Percentiles rank a stretch among this genome's conserved stretches.
Conservation (phyloP, 2,797 vertebrate genomes). For the Microctenopoma stevenorrisi region DNA sequence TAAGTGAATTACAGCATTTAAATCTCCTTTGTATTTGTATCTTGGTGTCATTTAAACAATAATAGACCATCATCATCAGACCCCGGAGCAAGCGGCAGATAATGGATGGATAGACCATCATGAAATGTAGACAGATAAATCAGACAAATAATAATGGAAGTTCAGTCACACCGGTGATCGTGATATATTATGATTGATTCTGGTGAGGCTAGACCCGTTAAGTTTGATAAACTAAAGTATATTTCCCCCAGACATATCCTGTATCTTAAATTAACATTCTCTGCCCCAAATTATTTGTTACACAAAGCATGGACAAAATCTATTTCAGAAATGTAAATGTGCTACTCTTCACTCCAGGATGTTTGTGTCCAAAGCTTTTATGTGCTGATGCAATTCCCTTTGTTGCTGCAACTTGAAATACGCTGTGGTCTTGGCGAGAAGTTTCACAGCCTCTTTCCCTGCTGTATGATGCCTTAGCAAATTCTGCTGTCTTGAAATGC, state of each 20-base stretch:
- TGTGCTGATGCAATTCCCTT: constrained; percentile 32
- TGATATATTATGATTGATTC: constrained; percentile 68
- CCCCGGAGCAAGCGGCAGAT: background rate
- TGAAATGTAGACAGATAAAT: constrained; percentile 15
- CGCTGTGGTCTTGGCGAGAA: constrained; percentile 58
- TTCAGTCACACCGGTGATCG: constrained; percentile 59
- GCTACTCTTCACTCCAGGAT: constrained; percentile 31
- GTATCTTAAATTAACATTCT: constrained; percentile 59
- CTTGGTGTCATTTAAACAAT: constrained; percentile 16
- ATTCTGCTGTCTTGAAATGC: constrained; percentile 42
- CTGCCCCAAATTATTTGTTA: constrained; percentile 53
- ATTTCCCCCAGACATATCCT: constrained; percentile 37
- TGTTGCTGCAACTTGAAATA: constrained; percentile 53
- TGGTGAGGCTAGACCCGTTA: constrained; percentile 40
- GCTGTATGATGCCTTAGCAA: constrained; percentile 44
- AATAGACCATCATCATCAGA: too few relatives aligned
- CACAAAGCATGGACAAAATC: constrained; percentile 46
- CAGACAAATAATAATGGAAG: constrained; percentile 46
- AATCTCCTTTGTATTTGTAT: constrained; percentile 4
- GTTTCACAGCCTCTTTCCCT: constrained; percentile 42
- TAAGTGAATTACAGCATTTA: constrained; percentile 18
- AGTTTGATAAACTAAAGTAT: constrained; percentile 32
- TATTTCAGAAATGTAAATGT: constrained; percentile 32
- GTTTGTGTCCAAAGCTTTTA: constrained; percentile 42
- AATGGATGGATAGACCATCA: constrained; percentile 24